Base-by-base conservation (phyloP, 2,888 invertebrate species). In the Galeruca laticollis region DNA sequence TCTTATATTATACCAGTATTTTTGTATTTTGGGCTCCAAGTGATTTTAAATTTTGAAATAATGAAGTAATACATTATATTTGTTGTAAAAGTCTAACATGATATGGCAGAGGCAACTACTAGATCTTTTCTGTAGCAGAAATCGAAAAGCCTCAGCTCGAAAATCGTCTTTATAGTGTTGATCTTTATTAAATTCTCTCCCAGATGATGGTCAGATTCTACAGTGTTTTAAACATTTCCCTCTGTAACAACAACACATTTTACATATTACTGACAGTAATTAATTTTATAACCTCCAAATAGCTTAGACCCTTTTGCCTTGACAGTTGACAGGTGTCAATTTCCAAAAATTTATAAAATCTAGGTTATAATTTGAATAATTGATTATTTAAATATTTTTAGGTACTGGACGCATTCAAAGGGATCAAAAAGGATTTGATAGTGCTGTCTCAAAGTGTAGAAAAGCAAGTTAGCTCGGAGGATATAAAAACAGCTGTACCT, bases 121-220 rank as follows among this genome's bases (percentile, higher is more conserved):
- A 87, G 6, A 82, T 81, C 62, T 82, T 87, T 1, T 84, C 83
- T 52, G 84, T 85, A 62, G 82, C 84, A 1, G 89, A 82, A 92
- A 94, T 80, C 93, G 92, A 83, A 94, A 94, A 10, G 92, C 91
- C 0, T 94, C 94, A 70, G 92, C 92, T 78, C 89, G 84, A 40
- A 92, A 84, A 84, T 92, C 92, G 77, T 92, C 92, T 76, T 91
- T 91, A 80, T 92, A 92, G 80, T 90, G 89, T 77, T 92, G 91
- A 71, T 88, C 89, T 64, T 81, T 84, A 60, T 84, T 83, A 4
- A 66, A 59, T 3, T 65, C 26, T 64, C 73, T 78, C 20, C 56
- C 60, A 9, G 59, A 37, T 10, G 62, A 47, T 10, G 54, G 31
- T 60, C 40, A 33, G 26, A 47, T 5, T n/a, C 51, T 21, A 65